Conservation (phyloP, 2,113 vertebrate species). For the Felis catus region DNA sequence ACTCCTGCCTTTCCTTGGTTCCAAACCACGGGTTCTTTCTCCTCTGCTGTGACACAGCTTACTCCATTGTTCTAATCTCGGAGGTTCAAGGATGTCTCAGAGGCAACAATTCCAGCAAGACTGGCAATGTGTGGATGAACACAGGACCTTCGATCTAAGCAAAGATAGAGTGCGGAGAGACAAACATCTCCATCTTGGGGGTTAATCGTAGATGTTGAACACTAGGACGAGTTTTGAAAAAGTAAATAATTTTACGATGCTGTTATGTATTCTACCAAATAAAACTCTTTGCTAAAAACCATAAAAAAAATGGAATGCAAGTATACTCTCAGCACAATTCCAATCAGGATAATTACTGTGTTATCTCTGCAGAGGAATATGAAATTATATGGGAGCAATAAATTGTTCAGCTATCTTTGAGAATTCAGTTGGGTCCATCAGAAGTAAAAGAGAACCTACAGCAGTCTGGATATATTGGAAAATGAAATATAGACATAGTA, state of each 20-base stretch:
- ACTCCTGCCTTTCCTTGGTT: neutral
- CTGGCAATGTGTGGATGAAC: neutral
- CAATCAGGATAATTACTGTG: neutral
- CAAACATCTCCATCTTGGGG: no score
- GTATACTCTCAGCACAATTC: neutral
- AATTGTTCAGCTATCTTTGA: conserved; percentile 4
- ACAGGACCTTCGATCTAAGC: neutral
- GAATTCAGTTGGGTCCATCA: conserved; percentile 11
- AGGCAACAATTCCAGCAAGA: neutral
- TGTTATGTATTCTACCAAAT: neutral
- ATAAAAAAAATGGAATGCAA: neutral
- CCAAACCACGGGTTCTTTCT: neutral
- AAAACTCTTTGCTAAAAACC: conserved; percentile 29
- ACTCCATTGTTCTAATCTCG: neutral
- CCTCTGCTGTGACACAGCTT: neutral
- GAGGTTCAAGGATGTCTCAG: neutral
- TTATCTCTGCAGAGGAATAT: conserved; percentile 9
- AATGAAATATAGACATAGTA: conserved; percentile 25
- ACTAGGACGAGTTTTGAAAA: neutral
- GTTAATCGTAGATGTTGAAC: neutral
- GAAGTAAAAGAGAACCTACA: conserved; percentile 29
- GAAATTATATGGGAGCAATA: conserved; percentile 11
- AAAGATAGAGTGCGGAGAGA: neutral
- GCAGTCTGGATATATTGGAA: neutral
- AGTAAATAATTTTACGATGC: conserved; percentile 13